Evolutionary conservation across 1,140 invertebrate genomes (phyloP), one percentile per base, ranked within the genome.

Genomic region (Akabosia matsudoensis): DNA sequence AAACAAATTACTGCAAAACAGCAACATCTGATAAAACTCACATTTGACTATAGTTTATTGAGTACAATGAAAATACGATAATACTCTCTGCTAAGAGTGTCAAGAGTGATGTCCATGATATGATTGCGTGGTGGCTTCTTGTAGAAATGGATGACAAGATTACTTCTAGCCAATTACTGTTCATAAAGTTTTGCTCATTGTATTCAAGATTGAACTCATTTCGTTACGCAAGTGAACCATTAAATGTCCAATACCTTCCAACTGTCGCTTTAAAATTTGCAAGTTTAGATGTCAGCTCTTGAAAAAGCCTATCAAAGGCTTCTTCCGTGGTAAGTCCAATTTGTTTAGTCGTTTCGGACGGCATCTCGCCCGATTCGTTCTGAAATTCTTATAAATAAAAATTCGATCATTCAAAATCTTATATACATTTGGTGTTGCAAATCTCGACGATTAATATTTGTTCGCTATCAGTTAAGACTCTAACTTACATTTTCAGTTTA

Each of bases 261-360:
- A 52, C 72, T 1, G 70, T 34, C 0, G 30, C 30, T n/a, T 28
- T 61, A 56, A 75, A 76, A 16, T 16, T n/a, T 10, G 75, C 70
- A 16, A 81, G 61, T 16, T 56, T 78, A 2, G 34, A 26, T n/a
- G 37, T 74, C 7, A 81, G 64, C 28, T 76, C 78, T 7, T 54
- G 45, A 33, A 81, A 70, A 3, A 81, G 75, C 30, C 76, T 56
- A 45, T 79, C 78, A 61, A 81, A 81, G n/a, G 80, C 80, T 45
- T 79, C 78, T 34, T 79, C 76, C 0, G 80, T 81, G 13, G 75
- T 76, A 0, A 81, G 70, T 1, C 80, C 80, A 7, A 67, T 31
- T 13, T 13, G 10, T 31, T 31, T 34, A 14, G 1, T 34, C 3
- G 51, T 51, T 37, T 37, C 56, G 51, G 34, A 52, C 28, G 52